Conservation (phyloP, 1,140 invertebrate species). For the Aphidius ervi region DNA sequence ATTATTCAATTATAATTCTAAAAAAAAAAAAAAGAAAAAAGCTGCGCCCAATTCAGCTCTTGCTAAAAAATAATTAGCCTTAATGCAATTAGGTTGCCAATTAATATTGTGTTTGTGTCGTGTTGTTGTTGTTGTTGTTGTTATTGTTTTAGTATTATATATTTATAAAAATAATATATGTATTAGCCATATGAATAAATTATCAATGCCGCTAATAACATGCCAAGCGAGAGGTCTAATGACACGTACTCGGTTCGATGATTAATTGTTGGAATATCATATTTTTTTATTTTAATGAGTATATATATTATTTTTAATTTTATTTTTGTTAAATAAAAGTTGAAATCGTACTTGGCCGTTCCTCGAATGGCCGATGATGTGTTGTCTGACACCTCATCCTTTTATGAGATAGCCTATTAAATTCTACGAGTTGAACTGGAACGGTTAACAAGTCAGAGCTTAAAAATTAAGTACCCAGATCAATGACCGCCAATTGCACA, state of each 20-base stretch:
- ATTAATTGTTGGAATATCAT: background rate
- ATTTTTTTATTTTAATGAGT: no score
- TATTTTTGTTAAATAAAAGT: no score
- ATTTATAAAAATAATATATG: no score
- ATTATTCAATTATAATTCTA: slow-evolving; percentile 6
- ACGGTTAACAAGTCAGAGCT: no score
- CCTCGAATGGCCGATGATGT: no score
- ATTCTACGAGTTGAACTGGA: no score
- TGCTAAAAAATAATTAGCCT: slow-evolving; percentile 8
- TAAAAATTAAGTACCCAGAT: no score
- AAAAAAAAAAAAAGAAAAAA: background rate
- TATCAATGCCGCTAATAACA: slow-evolving; percentile 44
- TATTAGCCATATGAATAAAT: slow-evolving; percentile 9
- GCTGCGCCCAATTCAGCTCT: slow-evolving; percentile 15
- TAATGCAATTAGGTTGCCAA: slow-evolving; percentile 1
- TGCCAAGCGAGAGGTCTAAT: slow-evolving; percentile 43
- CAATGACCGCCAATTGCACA: slow-evolving; percentile 7
- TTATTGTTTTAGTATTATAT: background rate
- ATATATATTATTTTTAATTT: no score
- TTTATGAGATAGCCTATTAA: no score
- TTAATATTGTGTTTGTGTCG: slow-evolving; percentile 17
- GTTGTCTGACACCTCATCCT: no score
- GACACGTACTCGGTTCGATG: slow-evolving; percentile 15
- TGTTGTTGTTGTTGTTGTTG: slow-evolving; percentile 1
- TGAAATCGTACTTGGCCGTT: no score